phyloP scores from a whole-genome alignment of 2,888 invertebrate genomes.

The Micoletzkya japonica region DNA sequence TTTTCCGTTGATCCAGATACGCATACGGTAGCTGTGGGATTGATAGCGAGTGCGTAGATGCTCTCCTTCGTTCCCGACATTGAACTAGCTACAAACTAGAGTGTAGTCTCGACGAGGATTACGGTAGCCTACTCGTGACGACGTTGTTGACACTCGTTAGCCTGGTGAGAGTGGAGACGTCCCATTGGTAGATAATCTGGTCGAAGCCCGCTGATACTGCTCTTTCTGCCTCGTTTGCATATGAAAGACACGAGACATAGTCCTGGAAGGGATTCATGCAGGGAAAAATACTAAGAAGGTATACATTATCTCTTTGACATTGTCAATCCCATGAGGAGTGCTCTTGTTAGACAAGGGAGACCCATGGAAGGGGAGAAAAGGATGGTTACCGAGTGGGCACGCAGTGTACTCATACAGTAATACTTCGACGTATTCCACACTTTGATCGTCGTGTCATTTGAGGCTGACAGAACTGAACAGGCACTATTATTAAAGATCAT shows the following conservation, averaged over 20 bases:
- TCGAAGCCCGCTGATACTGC: conserved; percentile 93
- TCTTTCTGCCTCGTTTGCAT: conserved; percentile 89
- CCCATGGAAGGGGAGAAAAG: too few species aligned
- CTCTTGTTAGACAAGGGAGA: too few species aligned
- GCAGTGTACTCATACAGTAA: conserved; percentile 95
- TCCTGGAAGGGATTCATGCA: conserved; percentile 69
- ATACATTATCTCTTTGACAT: neutral
- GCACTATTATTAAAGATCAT: neutral
- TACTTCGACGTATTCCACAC: conserved; percentile 99
- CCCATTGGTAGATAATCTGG: conserved; percentile 95
- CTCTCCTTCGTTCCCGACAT: conserved; percentile 95
- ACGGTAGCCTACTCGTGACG: conserved; percentile 78
- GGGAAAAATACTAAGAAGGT: neutral
- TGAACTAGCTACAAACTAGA: conserved; percentile 77
- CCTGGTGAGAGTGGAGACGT: conserved; percentile 94
- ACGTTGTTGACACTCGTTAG: conserved; percentile 97
- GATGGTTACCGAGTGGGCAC: conserved; percentile 83
- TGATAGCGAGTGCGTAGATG: conserved; percentile 98
- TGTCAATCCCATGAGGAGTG: neutral
- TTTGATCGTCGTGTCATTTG: conserved; percentile 98
- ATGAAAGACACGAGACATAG: conserved; percentile 95
- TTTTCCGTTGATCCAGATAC: conserved; percentile 96
- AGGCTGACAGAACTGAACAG: conserved; percentile 88
- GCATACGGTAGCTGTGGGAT: conserved; percentile 89
- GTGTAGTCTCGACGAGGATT: neutral